Evolutionary conservation across 2,113 vertebrate genomes (phyloP).

Genomic region (Tretioscincus oriximinensis): DNA sequence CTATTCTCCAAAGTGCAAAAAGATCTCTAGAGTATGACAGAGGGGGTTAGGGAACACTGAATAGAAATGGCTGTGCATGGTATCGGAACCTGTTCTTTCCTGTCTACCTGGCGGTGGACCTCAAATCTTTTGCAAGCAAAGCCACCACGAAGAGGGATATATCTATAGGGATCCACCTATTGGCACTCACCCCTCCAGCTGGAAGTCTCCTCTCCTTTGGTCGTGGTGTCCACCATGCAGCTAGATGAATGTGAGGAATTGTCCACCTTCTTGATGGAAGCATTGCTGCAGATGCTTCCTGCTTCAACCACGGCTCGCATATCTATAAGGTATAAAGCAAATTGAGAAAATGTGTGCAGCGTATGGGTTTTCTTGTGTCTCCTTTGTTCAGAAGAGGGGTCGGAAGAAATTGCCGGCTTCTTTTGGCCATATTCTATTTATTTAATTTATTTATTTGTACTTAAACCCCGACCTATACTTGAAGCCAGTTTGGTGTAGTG

Average conservation of each 20-base stretch:
- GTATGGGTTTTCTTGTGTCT: not conserved
- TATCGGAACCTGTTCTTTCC: not conserved
- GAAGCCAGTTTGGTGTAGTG: too few species aligned
- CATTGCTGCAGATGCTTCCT: constrained; percentile 74
- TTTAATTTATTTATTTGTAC: too few species aligned
- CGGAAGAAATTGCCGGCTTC: too few species aligned
- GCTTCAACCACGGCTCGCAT: constrained; percentile 67
- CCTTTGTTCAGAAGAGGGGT: not conserved
- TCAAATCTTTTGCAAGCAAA: not conserved
- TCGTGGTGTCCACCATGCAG: constrained; percentile 91
- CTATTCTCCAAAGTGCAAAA: too few species aligned
- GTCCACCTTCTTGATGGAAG: constrained; percentile 73
- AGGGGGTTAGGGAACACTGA: not conserved
- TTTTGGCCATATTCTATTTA: too few species aligned
- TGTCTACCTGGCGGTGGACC: not conserved
- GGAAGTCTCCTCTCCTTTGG: constrained; percentile 73
- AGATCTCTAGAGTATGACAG: too few species aligned
- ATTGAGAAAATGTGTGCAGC: fast-evolving
- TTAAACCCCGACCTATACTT: too few species aligned
- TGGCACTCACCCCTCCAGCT: constrained; percentile 74
- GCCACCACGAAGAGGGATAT: not conserved
- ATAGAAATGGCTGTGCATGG: not conserved
- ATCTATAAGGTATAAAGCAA: constrained; percentile 60
- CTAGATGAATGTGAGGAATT: constrained; percentile 84
- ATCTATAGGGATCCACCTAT: not conserved